Conservation (phyloP, 2,113 vertebrate species). For the Passer montanus region DNA sequence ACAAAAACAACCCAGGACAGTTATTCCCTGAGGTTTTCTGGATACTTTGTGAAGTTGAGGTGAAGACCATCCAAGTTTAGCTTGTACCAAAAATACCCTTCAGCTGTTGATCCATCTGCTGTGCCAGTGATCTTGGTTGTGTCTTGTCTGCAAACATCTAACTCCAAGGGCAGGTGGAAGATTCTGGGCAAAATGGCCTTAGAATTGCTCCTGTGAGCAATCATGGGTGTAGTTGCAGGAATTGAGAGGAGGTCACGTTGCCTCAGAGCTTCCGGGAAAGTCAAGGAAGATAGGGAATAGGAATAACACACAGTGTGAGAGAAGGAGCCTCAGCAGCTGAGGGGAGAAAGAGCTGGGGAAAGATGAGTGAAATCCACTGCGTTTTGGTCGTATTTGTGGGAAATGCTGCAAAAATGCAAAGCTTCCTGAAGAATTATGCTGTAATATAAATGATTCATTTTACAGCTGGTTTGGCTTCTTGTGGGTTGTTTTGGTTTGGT, state of each 20-base stretch:
- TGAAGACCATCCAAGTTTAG: not conserved
- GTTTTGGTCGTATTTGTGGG: rapidly evolving
- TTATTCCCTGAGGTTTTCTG: not conserved
- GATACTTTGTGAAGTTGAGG: not conserved
- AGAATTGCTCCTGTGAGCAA: not conserved
- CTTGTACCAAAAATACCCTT: not conserved
- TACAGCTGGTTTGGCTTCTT: not conserved
- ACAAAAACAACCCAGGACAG: not conserved
- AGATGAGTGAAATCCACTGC: not conserved
- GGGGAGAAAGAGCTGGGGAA: not conserved
- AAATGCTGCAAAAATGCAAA: not conserved
- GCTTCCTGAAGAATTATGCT: not conserved
- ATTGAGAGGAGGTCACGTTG: not conserved
- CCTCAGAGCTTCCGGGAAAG: not conserved
- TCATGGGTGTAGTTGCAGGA: not conserved
- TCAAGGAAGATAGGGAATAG: not conserved
- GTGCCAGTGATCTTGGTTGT: not conserved
- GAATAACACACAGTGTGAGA: not conserved
- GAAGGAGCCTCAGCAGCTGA: not conserved
- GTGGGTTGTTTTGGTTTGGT: rapidly evolving
- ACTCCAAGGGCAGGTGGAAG: not conserved
- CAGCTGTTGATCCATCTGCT: not conserved
- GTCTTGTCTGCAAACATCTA: not conserved
- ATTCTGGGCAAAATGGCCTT: not conserved
- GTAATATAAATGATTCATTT: not conserved